These are phyloP conservation scores for Serranus cabrilla DNA, from an alignment of 2,797 vertebrate genomes.

Conservation along the genomic window DNA sequence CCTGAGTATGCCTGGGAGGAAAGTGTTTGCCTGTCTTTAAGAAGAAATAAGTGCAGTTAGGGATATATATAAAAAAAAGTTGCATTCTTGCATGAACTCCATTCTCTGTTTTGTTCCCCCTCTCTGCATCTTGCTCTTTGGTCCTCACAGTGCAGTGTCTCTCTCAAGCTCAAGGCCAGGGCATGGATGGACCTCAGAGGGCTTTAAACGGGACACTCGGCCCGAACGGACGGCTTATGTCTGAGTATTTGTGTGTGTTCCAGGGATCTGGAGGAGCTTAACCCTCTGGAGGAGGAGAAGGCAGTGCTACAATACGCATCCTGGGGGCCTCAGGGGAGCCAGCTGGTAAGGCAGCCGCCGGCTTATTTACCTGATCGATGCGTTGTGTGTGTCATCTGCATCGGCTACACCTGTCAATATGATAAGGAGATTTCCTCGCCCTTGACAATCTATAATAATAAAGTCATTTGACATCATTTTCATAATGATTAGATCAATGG, in stretches of 20 bases:
- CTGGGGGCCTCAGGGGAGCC: conserved; percentile 89
- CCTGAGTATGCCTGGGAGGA: conserved; percentile 68
- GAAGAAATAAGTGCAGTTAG: conserved; percentile 31
- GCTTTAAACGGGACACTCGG: conserved; percentile 42
- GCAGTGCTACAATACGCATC: conserved; percentile 83
- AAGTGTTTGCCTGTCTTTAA: conserved; percentile 68
- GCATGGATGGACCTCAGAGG: conserved; percentile 63
- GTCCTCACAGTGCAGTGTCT: conserved; percentile 50
- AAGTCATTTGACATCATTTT: conserved; percentile 23
- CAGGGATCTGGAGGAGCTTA: conserved; percentile 85
- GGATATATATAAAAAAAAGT: conserved; percentile 39
- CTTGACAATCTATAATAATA: conserved; percentile 8
- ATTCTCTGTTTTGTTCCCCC: conserved; percentile 65
- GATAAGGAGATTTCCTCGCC: conserved; percentile 4
- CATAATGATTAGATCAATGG: conserved; percentile 26
- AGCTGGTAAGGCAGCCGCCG: conserved; percentile 82
- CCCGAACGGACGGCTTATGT: conserved; percentile 50
- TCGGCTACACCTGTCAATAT: conserved; percentile 1
- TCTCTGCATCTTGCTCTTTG: conserved; percentile 80
- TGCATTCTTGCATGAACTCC: conserved; percentile 82
- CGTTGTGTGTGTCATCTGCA: conserved; percentile 3
- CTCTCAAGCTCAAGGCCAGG: conserved; percentile 51
- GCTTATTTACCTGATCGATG: conserved; percentile 27
- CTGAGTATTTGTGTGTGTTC: conserved; percentile 74
- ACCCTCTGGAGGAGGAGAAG: conserved; percentile 72